Conservation (phyloP, 2,888 invertebrate species). For the Ephialtes manifestator region DNA sequence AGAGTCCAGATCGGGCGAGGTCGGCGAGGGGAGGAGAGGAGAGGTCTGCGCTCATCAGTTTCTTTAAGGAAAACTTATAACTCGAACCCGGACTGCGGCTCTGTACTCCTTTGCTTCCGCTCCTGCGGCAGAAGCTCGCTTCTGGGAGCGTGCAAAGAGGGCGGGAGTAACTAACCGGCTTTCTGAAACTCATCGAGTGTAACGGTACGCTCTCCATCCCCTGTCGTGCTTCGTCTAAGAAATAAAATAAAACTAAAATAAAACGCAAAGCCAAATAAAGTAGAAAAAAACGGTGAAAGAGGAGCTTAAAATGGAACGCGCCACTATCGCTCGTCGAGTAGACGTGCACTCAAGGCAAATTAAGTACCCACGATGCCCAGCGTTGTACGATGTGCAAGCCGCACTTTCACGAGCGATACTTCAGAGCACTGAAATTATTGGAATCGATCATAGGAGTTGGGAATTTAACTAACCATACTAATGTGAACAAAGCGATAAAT, state of each 20-base stretch:
- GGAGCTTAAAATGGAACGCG: conserved; percentile 3
- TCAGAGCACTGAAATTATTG: neutral
- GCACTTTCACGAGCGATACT: conserved; percentile 22
- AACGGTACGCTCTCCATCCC: conserved; percentile 19
- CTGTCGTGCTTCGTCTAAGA: conserved; percentile 9
- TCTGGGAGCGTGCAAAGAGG: neutral
- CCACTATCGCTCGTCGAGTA: conserved; percentile 17
- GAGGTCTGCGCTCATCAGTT: conserved; percentile 50
- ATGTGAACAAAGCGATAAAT: neutral
- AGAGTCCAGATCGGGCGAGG: conserved; percentile 35
- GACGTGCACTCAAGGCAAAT: conserved; percentile 68
- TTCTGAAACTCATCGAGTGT: conserved; percentile 57
- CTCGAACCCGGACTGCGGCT: conserved; percentile 21
- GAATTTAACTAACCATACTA: neutral
- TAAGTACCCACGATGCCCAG: conserved; percentile 57
- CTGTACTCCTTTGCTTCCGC: conserved; percentile 4
- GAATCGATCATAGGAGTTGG: neutral
- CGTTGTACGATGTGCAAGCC: conserved; percentile 38
- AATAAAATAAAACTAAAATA: neutral
- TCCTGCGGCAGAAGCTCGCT: conserved; percentile 7
- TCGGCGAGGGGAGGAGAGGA: neutral
- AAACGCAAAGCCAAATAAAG: neutral
- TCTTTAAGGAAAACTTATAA: conserved; percentile 59
- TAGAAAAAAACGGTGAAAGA: neutral
- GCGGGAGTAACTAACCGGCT: conserved; percentile 51